Evolutionary conservation across 2,888 invertebrate species (phyloP).

Genomic region (Schrankia costaestrigalis): DNA sequence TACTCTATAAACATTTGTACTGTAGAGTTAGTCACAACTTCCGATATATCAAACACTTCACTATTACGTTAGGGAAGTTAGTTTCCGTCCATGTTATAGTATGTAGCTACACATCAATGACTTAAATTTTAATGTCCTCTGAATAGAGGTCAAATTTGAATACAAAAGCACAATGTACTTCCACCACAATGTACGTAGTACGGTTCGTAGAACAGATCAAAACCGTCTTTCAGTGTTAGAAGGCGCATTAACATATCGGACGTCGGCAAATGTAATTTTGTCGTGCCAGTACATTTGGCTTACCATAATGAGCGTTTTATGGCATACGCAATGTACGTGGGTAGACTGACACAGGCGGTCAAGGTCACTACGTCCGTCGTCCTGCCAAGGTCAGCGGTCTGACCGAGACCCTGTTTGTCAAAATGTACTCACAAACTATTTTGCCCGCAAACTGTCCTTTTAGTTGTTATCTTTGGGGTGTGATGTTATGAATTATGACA

Average conservation of each 20-base stretch:
- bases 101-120: constrained; percentile 7
- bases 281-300: constrained; percentile 25
- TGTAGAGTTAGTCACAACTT: constrained; percentile 45
- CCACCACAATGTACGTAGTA: constrained; percentile 25
- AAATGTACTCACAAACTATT: constrained; percentile 21
- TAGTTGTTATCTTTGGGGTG: constrained; percentile 20
- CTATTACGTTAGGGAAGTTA: constrained; percentile 51
- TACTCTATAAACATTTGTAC: constrained; percentile 6
- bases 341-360: constrained; percentile 41
- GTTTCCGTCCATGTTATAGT: constrained; percentile 37
- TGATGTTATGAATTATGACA: constrained; percentile 18
- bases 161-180: constrained; percentile 30
- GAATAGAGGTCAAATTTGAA: constrained; percentile 40
- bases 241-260: constrained; percentile 14
- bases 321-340: constrained; percentile 38
- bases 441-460: constrained; percentile 11
- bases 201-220: constrained; percentile 15
- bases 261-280: constrained; percentile 30
- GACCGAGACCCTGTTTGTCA: constrained; percentile 29
- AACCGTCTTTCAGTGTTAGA: constrained; percentile 10
- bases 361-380: constrained; percentile 38
- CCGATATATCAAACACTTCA: constrained; percentile 48
- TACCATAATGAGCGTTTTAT: constrained; percentile 34
- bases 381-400: constrained; percentile 37
- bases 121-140: constrained; percentile 26